Percentiles rank a stretch among this genome's conserved stretches.
Evolutionary conservation across 2,888 invertebrate genomes (phyloP).

Genomic region (Melinopterus prodromus): DNA sequence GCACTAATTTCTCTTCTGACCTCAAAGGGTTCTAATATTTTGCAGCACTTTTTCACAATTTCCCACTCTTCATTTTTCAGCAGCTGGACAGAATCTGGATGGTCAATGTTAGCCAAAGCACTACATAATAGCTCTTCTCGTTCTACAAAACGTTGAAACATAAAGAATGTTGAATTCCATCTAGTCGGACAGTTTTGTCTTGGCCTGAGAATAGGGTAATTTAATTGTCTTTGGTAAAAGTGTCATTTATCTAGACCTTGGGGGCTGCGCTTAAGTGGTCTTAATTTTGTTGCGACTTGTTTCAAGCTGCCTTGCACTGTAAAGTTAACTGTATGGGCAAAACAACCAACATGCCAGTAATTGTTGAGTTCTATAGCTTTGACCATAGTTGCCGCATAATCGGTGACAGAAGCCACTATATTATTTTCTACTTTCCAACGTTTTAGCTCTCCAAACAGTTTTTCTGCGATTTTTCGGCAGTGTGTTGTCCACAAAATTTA

Average conservation of each 20-base stretch:
- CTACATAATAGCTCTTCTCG: slow-evolving; percentile 33
- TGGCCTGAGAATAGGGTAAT: slow-evolving; percentile 40
- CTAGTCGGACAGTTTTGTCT: slow-evolving; percentile 37
- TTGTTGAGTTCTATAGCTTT: slow-evolving; percentile 41
- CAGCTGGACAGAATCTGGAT: slow-evolving; percentile 23
- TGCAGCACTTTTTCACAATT: slow-evolving; percentile 12
- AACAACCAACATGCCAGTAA: slow-evolving; percentile 43
- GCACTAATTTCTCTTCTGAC: slow-evolving; percentile 26
- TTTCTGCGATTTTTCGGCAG: slow-evolving; percentile 40
- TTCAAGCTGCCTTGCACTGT: background rate
- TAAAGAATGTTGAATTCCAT: slow-evolving; percentile 39
- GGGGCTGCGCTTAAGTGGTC: background rate
- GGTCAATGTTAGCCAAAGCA: slow-evolving; percentile 32
- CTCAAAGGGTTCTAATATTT: slow-evolving; percentile 32
- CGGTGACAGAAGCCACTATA: slow-evolving; percentile 39
- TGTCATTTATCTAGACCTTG: background rate
- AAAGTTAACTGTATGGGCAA: slow-evolving; percentile 44
- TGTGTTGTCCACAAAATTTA: slow-evolving; percentile 41
- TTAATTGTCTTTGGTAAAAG: slow-evolving; percentile 10
- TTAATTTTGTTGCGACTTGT: background rate
- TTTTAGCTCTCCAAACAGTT: slow-evolving; percentile 30
- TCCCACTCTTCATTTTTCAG: slow-evolving; percentile 23
- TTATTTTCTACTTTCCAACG: slow-evolving; percentile 39
- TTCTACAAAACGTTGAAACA: slow-evolving; percentile 29
- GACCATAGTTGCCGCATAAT: slow-evolving; percentile 42